Percentiles rank a stretch among this genome's conserved stretches.
phyloP scores from a whole-genome alignment of 2,888 invertebrate genomes.

The Andrena camellia region DNA sequence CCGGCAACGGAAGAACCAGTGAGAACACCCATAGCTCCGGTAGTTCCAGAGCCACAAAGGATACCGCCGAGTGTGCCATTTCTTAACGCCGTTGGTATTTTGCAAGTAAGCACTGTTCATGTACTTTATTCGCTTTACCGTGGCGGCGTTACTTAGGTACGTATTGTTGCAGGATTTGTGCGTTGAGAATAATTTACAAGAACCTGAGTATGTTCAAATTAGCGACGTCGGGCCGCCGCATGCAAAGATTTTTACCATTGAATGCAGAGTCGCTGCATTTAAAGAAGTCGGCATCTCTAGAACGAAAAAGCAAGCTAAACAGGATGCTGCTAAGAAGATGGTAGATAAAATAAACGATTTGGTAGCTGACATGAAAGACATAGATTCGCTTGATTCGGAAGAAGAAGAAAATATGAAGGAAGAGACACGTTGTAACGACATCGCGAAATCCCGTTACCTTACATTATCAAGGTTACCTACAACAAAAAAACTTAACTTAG shows the following conservation, averaged over 20 bases:
- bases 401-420: constrained; percentile 21
- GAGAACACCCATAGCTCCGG: constrained; percentile 70
- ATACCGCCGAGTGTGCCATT: constrained; percentile 75
- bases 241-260: constrained; percentile 88
- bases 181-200: constrained; percentile 85
- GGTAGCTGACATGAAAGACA: constrained; percentile 41
- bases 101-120: constrained; percentile 73
- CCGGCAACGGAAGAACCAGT: constrained; percentile 77
- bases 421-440: constrained; percentile 10
- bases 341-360: constrained; percentile 74
- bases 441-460: constrained; percentile 60
- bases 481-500: constrained; percentile 75
- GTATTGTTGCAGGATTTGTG: constrained; percentile 79
- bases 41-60: constrained; percentile 66
- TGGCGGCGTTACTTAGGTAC: constrained; percentile 28
- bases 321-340: constrained; percentile 87
- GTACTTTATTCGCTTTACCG: constrained; percentile 13
- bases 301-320: constrained; percentile 89
- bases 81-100: constrained; percentile 80
- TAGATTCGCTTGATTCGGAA: background rate
- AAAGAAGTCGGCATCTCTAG: constrained; percentile 86
- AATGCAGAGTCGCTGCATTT: constrained; percentile 87
- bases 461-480: constrained; percentile 54
- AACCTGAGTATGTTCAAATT: constrained; percentile 86
- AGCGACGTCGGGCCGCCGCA: constrained; percentile 90